Percentiles rank a stretch among this genome's conserved stretches.
Evolutionary conservation across 2,113 vertebrate genomes (phyloP).

Genomic region (Sylvietta virens): DNA sequence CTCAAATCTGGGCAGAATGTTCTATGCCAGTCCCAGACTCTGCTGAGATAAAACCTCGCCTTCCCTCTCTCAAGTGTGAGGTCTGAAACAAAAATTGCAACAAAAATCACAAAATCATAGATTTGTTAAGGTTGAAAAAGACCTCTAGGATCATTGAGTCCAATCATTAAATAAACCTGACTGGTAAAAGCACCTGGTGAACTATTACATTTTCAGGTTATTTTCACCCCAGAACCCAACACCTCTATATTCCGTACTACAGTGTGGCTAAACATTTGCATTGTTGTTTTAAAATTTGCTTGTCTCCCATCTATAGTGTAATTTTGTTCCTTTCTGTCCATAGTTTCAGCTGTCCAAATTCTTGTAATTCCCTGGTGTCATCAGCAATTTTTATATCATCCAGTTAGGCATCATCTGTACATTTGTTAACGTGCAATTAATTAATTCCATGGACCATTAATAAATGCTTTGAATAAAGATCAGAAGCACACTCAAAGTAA

Average conservation of each 20-base stretch:
- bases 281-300: background rate
- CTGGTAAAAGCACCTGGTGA: background rate
- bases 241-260: background rate
- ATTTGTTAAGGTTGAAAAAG: background rate
- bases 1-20: background rate
- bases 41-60: background rate
- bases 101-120: background rate
- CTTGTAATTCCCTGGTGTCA: background rate
- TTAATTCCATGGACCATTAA: background rate
- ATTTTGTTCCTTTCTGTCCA: background rate
- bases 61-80: background rate
- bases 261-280: background rate
- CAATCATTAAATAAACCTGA: background rate
- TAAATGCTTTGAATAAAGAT: background rate
- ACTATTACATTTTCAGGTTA: background rate
- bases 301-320: background rate
- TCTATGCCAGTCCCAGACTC: background rate
- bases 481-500: background rate
- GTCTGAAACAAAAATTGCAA: background rate
- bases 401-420: background rate
- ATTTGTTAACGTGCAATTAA: background rate
- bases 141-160: background rate
- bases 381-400: background rate
- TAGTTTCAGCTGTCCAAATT: background rate
- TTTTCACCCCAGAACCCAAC: background rate